Base-by-base conservation (phyloP, 2,113 vertebrate species). In the Castor canadensis region DNA sequence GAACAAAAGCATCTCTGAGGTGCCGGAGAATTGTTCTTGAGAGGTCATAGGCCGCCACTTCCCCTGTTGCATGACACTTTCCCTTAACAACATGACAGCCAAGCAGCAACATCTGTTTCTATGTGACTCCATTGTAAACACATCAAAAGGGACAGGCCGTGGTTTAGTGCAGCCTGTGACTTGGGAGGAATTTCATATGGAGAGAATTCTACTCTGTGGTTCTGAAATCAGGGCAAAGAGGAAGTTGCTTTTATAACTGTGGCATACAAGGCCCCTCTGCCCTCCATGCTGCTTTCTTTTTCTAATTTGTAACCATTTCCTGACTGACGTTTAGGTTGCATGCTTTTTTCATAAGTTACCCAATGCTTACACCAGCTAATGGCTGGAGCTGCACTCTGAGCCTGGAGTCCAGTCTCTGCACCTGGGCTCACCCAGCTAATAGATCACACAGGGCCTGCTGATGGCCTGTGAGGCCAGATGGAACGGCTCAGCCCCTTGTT, bases 191-290 rank as follows among this genome's bases (percentile, higher is more conserved):
- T 97, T 91, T 97, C 96, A 93, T 97, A 96, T 97, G 97, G 94
- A 97, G 93, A 90, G 94, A 97, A 97, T 98, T 97, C 93, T 38
- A 49, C 91, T 94, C 96, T 98, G 96, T 91, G 94, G 93, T 97
- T 94, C 95, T 97, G 97, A 98, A 98, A 96, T 95, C 94, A 98
- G 97, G 93, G 67, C 90, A 97, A 96, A 96, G 93, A 96, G 96
- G 97, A 97, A 97, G 1, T 71, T 97, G 90, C 97, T 98, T 97
- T 98, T 97, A 98, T 98, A 97, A 95, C 95, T 98, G 93, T 98
- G 98, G 98, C 97, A 98, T 87, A 93, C 52, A 73, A 86, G 94
- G 88, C 88, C 95, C 85, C 91, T 93, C 83, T 95, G 69, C 88
- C 47, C 69, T 95, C 12, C 3, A 94, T 91, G 94, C 89, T 60